Conservation (phyloP, 2,113 vertebrate genomes). For the Dipodomys spectabilis region DNA sequence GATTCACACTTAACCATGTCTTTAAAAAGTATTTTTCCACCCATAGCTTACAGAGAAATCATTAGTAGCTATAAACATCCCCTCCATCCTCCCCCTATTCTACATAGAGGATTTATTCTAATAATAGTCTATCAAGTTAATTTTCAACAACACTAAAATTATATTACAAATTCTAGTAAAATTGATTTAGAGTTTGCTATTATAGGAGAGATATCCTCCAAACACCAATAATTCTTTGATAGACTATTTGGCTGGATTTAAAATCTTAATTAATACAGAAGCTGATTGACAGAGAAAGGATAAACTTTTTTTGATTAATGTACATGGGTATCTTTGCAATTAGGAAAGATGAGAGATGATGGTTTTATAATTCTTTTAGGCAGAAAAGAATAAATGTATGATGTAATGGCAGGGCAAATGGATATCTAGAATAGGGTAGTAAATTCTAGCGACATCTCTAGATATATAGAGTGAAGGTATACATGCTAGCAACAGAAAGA, state of each 20-base stretch:
- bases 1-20: slow-evolving; percentile 26
- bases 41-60: background rate
- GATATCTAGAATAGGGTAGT: background rate
- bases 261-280: background rate
- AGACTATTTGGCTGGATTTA: background rate
- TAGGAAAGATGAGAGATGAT: background rate
- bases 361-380: background rate
- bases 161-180: slow-evolving; percentile 38
- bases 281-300: background rate
- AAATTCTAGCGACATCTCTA: background rate
- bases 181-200: background rate
- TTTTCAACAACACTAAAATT: slow-evolving; percentile 29
- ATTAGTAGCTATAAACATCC: slow-evolving; percentile 8
- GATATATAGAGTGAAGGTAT: too few relatives aligned
- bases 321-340: background rate
- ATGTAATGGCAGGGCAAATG: background rate
- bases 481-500: background rate
- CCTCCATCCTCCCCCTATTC: background rate
- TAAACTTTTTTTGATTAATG: background rate
- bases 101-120: background rate
- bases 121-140: background rate
- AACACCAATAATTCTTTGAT: background rate
- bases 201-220: background rate
- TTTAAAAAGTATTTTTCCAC: slow-evolving; percentile 63
- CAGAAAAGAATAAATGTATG: background rate